phyloP scores from a whole-genome alignment of 2,888 invertebrate species.

The Emmelina monodactyla region DNA sequence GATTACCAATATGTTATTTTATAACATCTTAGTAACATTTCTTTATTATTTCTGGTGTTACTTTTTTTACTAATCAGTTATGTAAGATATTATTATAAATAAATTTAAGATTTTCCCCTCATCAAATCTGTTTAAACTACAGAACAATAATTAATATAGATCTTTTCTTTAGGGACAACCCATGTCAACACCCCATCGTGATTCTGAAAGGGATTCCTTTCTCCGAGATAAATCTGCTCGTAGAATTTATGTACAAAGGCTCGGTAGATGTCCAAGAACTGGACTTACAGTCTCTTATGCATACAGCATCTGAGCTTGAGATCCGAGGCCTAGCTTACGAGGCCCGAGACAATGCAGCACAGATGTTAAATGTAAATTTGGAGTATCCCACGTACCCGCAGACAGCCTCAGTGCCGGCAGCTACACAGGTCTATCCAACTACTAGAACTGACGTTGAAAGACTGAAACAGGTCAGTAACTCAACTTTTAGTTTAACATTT shows the following conservation, averaged over 20 bases:
- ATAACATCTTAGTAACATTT: neutral
- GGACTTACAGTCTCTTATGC: conserved; percentile 69
- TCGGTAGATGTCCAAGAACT: conserved; percentile 72
- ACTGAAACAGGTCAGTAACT: conserved; percentile 47
- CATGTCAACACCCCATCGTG: conserved; percentile 76
- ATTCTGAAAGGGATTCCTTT: conserved; percentile 73
- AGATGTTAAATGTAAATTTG: conserved; percentile 58
- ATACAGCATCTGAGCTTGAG: conserved; percentile 73
- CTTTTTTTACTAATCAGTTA: conserved; percentile 5
- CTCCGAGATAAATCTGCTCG: conserved; percentile 71
- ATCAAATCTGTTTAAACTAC: too few relatives aligned
- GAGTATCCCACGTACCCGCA: conserved; percentile 54
- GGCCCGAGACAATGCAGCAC: conserved; percentile 65
- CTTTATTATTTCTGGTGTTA: neutral
- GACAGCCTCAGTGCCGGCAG: conserved; percentile 34
- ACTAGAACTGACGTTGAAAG: conserved; percentile 55
- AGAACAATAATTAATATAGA: too few relatives aligned
- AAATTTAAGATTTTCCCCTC: too few relatives aligned
- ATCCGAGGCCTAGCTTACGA: conserved; percentile 71
- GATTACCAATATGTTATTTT: conserved; percentile 17
- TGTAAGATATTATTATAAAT: too few relatives aligned
- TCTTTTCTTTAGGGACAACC: conserved; percentile 64
- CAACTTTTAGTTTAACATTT: too few relatives aligned
- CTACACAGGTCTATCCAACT: conserved; percentile 27
- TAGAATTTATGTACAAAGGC: conserved; percentile 77